Conservation (phyloP, 2,113 vertebrate genomes). For the Hemichromis elongatus region DNA sequence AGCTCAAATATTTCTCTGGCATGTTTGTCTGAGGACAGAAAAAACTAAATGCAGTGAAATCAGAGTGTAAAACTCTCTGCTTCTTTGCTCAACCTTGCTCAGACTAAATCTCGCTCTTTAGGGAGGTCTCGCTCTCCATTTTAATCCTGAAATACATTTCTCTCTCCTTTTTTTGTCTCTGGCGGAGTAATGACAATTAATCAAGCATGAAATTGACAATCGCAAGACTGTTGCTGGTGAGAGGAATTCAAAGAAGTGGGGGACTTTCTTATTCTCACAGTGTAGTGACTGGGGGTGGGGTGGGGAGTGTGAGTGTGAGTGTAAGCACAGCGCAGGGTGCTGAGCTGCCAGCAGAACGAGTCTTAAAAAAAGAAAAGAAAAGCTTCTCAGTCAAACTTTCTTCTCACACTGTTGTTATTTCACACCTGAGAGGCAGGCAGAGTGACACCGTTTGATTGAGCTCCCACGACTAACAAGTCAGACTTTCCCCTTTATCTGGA, state of each 20-base stretch:
- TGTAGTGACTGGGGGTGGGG: slow-evolving; percentile 19
- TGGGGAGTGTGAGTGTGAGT: not conserved
- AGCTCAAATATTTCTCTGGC: not conserved
- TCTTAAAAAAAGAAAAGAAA: not conserved
- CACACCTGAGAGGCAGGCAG: slow-evolving; percentile 49
- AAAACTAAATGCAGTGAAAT: slow-evolving; percentile 25
- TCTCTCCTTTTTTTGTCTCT: slow-evolving; percentile 52
- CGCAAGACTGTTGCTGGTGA: slow-evolving; percentile 59
- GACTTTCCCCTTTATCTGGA: slow-evolving; percentile 3
- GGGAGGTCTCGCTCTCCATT: slow-evolving; percentile 60
- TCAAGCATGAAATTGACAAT: slow-evolving; percentile 81
- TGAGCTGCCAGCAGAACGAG: slow-evolving; percentile 4
- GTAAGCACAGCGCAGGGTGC: not conserved
- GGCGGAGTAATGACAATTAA: slow-evolving; percentile 73
- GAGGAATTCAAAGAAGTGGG: slow-evolving; percentile 64
- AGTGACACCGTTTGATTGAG: slow-evolving; percentile 55
- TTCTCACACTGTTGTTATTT: slow-evolving; percentile 50
- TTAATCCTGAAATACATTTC: slow-evolving; percentile 62
- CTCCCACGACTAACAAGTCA: slow-evolving; percentile 25
- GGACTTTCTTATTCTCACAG: slow-evolving; percentile 32
- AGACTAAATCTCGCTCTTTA: slow-evolving; percentile 44
- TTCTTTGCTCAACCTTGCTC: slow-evolving; percentile 6
- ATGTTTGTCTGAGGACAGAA: not conserved
- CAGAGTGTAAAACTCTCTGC: not conserved
- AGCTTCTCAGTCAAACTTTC: slow-evolving; percentile 31